Base-by-base conservation (phyloP, 2,113 vertebrate species). In the Pogona vitticeps region DNA sequence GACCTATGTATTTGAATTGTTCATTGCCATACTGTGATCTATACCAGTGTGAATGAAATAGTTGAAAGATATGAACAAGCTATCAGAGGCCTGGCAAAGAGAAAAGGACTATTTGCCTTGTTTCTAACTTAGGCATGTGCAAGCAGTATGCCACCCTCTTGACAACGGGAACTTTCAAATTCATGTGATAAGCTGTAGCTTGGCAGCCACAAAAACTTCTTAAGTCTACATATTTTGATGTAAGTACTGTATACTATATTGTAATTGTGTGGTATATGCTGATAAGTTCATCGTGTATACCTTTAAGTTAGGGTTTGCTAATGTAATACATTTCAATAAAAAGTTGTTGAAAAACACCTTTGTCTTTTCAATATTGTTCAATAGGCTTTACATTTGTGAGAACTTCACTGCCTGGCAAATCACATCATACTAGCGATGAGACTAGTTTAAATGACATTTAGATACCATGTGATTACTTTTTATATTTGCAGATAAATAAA, bases 301-400 rank as follows among this genome's bases (percentile, higher is more conserved):
- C 78, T 36, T 58, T 93, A 93, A 93, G 93, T 94, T 95, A 92
- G 89, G 93, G 90, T 96, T 97, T 97, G 94, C 94, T 95, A 94
- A 95, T 96, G 94, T 96, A 96, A 92, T 92, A 93, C 93, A 93
- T 97, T 97, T 96, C 96, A 97, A 97, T 97, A 97, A 97, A 97
- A 96, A 92, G 87, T 90, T 91, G 71, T 86, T 94, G 86, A 95
- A 96, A 95, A 96, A 84, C 9, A 31, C 26, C 15, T 78, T 52
- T 80, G 63, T 85, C 46, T 87, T 67, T 38, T 83, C 91, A 72
- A 28, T 88, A 18, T 84, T 78, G 90, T 61, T 88, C 46, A 77
- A 78, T 65, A 46, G 31, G 33, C 12, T 79, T 6, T 38, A 1
- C 18, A 46, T 56, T 46, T 56, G 56, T 67, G 40, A 87, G 52